Evolutionary conservation across 2,888 invertebrate genomes (phyloP), one percentile per base, ranked within the genome.

Genomic region (Odontocolon sp.): DNA sequence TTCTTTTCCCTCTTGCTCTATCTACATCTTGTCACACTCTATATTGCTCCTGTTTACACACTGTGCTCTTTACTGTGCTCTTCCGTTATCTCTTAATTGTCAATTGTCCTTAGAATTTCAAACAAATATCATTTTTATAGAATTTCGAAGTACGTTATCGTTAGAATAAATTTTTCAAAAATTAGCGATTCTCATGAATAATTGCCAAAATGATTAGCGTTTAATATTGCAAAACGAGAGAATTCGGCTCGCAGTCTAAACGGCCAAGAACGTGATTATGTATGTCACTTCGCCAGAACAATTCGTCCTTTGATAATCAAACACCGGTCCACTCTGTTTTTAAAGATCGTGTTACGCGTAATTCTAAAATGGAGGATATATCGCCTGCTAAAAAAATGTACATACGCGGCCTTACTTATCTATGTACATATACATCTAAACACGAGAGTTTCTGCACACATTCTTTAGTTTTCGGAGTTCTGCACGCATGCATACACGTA

Each of bases 391-490:
- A 73, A 57, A 52, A 52, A 79, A 70, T 76, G 72, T 78, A 75
- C 57, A 75, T 73, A 80, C 56, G 77, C 79, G 77, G 80, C 77
- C 79, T 80, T 77, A 79, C 71, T 77, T 77, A 79, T 77, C 40
- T 72, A 57, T 79, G 64, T 77, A 77, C 47, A 66, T 75, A 75
- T 56, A 52, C 21, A 74, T 66, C 31, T 33, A 67, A 59, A 63
- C 38, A 68, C 16, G 36, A 18, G 33, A 67, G 28, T 66, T 40
- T 18, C 57, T 36, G 47, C 38, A 56, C 52, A 40, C 45, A 38
- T 67, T 67, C 42, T 45, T 33, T 33, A 31, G 23, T 40, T 56
- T n/a, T n/a, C n/a, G n/a, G n/a, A n/a, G n/a, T n/a, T n/a, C n/a
- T n/a, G n/a, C n/a, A n/a, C n/a, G 26, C 31, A 45, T 45, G 31